Base-by-base conservation (phyloP, 2,113 vertebrate species). In the Ochotona curzoniae region DNA sequence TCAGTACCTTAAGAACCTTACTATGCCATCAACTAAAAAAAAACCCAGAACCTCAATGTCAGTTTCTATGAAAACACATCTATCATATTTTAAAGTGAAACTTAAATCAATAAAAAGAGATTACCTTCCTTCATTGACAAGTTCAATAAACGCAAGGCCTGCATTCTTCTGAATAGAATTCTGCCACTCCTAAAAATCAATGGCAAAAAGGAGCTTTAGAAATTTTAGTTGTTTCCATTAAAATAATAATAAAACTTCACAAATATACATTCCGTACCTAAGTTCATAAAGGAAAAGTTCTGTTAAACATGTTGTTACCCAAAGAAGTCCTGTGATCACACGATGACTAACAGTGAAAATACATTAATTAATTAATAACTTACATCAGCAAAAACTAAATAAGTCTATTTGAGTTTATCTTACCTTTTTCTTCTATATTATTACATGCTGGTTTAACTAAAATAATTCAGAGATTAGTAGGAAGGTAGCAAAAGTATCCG, bases 121-220 rank as follows among this genome's bases (percentile, higher is more conserved):
- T 98, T 98, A 99, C 99, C 98, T 99, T 97, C 98, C 99, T 97
- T 99, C 99, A 71, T 99, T 99, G 96, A 99, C 98, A 96, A 99
- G 97, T 97, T 99, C 99, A 96, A 99, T 99, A 92, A 99, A 99
- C 94, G 99, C 98, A 64, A 99, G 98, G 49, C 98, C 98, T 35
- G 98, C 98, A 75, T 99, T 99, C 97, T 99, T 99, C 97, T 99
- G 99, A 96, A 99, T 99, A 86, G 99, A 99, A 97, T 99, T 99
- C 97, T 99, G 99, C 99, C 99, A 99, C 93, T 99, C 99, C 98
- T 99, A 96, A 23, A 94, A 97, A 74, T 61, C 97, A 86, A 97
- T 28, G 63, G 44, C 44, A 95, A 93, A 97, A 93, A 76, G 94
- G 2, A 94, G 80, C 3, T 95, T 69, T 96, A 94, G 15, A 93